Evolutionary conservation across 2,113 vertebrate genomes (phyloP), one percentile per base, ranked within the genome.

Genomic region (Tiliqua scincoides): DNA sequence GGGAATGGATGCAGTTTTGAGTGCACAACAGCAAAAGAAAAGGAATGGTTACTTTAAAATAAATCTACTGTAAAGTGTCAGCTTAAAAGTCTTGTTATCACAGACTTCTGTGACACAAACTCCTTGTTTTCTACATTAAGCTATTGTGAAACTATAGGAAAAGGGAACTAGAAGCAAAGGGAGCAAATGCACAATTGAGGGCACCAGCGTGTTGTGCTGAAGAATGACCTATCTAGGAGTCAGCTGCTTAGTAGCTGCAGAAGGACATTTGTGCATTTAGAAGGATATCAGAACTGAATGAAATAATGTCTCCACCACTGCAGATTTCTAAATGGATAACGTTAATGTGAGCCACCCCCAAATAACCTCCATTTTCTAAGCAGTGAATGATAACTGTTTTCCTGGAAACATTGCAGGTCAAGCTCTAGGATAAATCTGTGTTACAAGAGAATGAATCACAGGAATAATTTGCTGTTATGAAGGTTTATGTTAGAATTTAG

Each of bases 121-220:
- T 75, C 11, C 15, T 35, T 14, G 10, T 67, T 40, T 83, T 72
- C 25, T 35, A 52, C 32, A 48, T 75, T 15, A 72, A 32, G 43
- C 21, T 48, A 57, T 20, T 79, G 25, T 79, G 27, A 25, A 79
- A 72, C 32, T 88, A 54, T 80, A 43, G 88, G n/a, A 14, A 83
- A n/a, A 61, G 65, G 32, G 37, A 86, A 90, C 86, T 0, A 62
- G n/a, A 54, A 86, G 88, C 37, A 2, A 62, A 80, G 20, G 18
- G 73, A 88, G 74, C 52, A 21, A 93, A 87, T 72, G 30, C 6
- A 63, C 70, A 90, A 65, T 23, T 65, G 54, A 91, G 59, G 6
- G 0, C 3, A 62, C 4, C 14, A 80, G n/a, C 0, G 30, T 7
- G 10, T 71, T 74, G 54, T 27, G 35, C 32, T 6, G 8, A 43